phyloP scores from a whole-genome alignment of 2,797 vertebrate species.

The Threskiornis aethiopicus region DNA sequence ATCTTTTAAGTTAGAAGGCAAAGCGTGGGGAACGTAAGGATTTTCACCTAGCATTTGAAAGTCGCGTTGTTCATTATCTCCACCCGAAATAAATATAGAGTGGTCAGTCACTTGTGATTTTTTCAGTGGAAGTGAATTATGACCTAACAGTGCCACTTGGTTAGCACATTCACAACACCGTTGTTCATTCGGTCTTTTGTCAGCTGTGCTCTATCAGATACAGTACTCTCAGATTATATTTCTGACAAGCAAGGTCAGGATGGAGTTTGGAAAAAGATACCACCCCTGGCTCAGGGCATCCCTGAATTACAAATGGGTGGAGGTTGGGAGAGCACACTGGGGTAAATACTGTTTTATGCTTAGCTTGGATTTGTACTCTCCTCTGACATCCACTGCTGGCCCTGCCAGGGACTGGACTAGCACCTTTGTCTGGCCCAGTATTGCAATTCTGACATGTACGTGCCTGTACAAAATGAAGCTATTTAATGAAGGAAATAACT shows the following conservation, averaged over 20 bases:
- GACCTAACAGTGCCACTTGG: background rate
- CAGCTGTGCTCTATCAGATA: background rate
- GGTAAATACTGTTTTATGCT: background rate
- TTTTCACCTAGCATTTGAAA: background rate
- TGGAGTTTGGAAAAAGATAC: background rate
- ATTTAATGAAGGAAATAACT: background rate
- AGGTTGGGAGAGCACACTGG: background rate
- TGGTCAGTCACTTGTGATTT: background rate
- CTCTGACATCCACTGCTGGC: background rate
- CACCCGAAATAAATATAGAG: fast-evolving
- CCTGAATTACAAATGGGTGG: background rate
- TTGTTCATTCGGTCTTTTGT: background rate
- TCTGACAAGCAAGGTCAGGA: background rate
- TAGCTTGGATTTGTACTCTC: background rate
- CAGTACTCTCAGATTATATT: background rate
- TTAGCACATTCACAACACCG: background rate
- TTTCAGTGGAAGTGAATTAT: background rate
- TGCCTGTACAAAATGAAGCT: background rate
- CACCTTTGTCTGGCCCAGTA: background rate
- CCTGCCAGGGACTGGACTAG: background rate
- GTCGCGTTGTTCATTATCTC: background rate
- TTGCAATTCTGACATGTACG: fast-evolving
- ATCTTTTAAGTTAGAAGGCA: background rate
- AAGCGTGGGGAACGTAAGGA: background rate
- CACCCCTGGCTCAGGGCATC: background rate